phyloP scores from a whole-genome alignment of 2,113 vertebrate species.

The Larimichthys polyactis region DNA sequence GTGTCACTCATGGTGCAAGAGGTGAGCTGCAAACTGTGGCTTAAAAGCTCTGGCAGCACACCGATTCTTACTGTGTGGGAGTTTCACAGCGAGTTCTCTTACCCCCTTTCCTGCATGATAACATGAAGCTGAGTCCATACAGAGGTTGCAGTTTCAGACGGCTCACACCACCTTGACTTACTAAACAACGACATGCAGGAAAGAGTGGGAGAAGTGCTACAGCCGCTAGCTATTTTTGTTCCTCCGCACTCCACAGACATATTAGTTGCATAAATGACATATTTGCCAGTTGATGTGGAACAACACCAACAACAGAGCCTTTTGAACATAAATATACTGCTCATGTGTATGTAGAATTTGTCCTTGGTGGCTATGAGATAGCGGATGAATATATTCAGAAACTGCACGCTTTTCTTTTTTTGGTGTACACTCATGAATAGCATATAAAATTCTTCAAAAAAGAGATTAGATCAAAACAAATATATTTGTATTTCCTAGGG shows the following conservation, averaged over 20 bases:
- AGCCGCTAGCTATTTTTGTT: conserved; percentile 54
- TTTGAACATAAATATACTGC: conserved; percentile 62
- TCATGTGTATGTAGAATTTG: conserved; percentile 61
- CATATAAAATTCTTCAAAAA: conserved; percentile 38
- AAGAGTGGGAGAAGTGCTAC: conserved; percentile 48
- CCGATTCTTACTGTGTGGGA: conserved; percentile 24
- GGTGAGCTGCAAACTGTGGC: conserved; percentile 11
- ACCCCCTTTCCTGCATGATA: conserved; percentile 1
- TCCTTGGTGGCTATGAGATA: conserved; percentile 64
- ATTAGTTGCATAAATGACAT: conserved; percentile 66
- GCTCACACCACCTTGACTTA: conserved; percentile 51
- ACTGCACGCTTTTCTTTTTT: neutral
- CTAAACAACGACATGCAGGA: conserved; percentile 55
- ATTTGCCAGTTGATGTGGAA: conserved; percentile 63
- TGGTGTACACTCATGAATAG: conserved; percentile 61
- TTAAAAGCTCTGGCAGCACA: conserved; percentile 32
- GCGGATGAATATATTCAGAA: conserved; percentile 61
- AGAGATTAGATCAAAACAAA: conserved; percentile 75
- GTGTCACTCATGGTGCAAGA: neutral
- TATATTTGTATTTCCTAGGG: conserved; percentile 63
- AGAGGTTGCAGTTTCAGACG: conserved; percentile 26
- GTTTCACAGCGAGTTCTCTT: conserved; percentile 23
- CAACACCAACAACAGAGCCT: conserved; percentile 42
- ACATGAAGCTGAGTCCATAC: conserved; percentile 16
- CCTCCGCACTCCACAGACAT: conserved; percentile 29